Evolutionary conservation across 2,113 vertebrate genomes (phyloP), one percentile per base, ranked within the genome.

Genomic region (Plectropomus leopardus): DNA sequence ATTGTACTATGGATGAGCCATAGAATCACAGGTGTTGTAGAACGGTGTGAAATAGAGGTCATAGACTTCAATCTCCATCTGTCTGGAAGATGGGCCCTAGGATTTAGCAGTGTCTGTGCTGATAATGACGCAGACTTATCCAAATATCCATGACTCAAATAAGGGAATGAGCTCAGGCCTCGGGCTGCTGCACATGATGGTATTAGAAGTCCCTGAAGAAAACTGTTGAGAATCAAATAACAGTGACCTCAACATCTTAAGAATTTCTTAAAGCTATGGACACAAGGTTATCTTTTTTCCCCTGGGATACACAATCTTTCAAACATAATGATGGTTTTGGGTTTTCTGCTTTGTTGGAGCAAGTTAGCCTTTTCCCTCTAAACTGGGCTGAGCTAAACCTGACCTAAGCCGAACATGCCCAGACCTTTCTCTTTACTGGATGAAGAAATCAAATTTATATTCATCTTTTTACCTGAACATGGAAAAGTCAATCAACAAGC

Each of bases 141-240:
- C 53, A 60, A 75, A 34, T 58, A 63, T 61, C 8, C 7, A 51
- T 60, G 21, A 70, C 4, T 42, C 71, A 79, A 86, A 58, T 88
- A 73, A 76, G 74, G 36, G 63, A 45, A 64, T 79, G 64, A 81
- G 51, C 57, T 81, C 79, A 83, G 19, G 24, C 47, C n/a, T 78
- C 28, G 45, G 2, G 26, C 11, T 45, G 13, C 3, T 42, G 32
- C 34, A 67, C 4, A 48, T 45, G 21, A 26, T 51, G 23, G 4
- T 10, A 23, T 47, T 40, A 36, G 36, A 19, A 36, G 26, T 54
- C 63, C 57, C 53, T 1, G 4, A 15, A 13, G 14, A 36, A 69
- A 75, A 61, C 42, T 15, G 17, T 6, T 21, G 32, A 75, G 64
- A 73, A 63, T 83, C 19, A 65, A 63, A 66, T 58, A 63, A 65